A percentile compares a stretch with the other conserved stretches of the same genome.
phyloP scores from a whole-genome alignment of 2,888 invertebrate genomes.

The Congeria kusceri region DNA sequence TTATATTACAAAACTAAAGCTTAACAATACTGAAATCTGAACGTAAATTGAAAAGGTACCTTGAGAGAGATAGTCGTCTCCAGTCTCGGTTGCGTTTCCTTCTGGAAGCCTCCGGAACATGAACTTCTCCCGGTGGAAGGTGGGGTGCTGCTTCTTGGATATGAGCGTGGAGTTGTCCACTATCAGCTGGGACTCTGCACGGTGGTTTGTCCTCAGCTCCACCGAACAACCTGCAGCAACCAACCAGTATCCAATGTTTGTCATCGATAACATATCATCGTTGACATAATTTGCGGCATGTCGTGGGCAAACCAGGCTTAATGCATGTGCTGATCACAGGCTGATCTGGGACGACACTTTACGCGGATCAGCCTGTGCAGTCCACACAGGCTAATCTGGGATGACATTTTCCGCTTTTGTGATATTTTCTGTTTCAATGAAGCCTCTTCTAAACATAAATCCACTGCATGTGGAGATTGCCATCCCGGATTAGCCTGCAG shows the following conservation, averaged over 20 bases:
- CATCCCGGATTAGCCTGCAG: too few species aligned
- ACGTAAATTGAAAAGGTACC: too few species aligned
- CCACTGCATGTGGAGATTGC: too few species aligned
- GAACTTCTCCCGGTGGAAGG: slow-evolving; percentile 73
- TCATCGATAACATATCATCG: background rate
- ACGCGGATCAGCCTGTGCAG: too few species aligned
- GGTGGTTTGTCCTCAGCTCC: slow-evolving; percentile 78
- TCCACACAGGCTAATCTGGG: too few species aligned
- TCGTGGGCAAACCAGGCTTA: background rate
- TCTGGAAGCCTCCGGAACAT: slow-evolving; percentile 54
- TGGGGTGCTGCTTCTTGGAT: slow-evolving; percentile 68
- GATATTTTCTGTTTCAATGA: too few species aligned
- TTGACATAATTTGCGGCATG: background rate
- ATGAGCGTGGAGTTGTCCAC: slow-evolving; percentile 80
- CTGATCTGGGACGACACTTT: too few species aligned
- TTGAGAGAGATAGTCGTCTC: slow-evolving; percentile 50
- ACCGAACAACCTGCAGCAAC: slow-evolving; percentile 66
- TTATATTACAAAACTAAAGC: too few species aligned
- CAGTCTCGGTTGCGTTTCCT: slow-evolving; percentile 30
- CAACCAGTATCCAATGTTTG: background rate
- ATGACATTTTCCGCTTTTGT: too few species aligned
- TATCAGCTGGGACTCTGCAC: slow-evolving; percentile 79
- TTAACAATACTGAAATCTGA: too few species aligned
- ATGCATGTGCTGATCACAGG: too few species aligned
- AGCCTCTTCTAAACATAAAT: too few species aligned